These are phyloP conservation scores for Semaprochilodus insignis DNA, from an alignment of 2,797 vertebrate species.

Conservation along the genomic window DNA sequence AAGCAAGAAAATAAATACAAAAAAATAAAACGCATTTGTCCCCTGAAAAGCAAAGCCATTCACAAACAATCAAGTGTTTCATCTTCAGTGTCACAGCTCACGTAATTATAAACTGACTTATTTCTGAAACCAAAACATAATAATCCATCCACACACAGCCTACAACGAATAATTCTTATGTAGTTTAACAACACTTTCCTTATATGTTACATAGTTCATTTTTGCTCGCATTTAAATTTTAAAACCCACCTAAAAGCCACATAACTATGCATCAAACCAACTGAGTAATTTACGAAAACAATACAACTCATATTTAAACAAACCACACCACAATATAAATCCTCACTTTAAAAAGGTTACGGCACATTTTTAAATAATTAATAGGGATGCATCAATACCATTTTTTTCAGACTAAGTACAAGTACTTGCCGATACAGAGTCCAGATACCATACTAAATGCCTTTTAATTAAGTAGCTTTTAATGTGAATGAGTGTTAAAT, in stretches of 20 bases:
- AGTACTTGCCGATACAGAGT: too few species aligned
- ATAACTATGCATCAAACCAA: too few species aligned
- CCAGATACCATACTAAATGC: too few species aligned
- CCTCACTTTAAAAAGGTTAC: neutral
- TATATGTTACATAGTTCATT: neutral
- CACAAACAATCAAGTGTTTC: slow-evolving; percentile 3
- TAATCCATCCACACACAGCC: neutral
- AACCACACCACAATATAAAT: neutral
- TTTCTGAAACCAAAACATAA: slow-evolving; percentile 4
- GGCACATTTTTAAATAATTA: neutral
- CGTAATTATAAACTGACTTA: neutral
- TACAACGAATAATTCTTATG: neutral
- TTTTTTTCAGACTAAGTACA: too few species aligned
- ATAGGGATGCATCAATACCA: too few species aligned
- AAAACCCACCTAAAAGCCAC: slow-evolving; percentile 13
- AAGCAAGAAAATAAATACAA: slow-evolving; percentile 38
- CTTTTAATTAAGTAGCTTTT: too few species aligned
- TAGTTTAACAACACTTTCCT: neutral
- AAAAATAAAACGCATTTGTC: slow-evolving; percentile 29
- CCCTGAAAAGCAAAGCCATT: slow-evolving; percentile 37
- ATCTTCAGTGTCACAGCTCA: slow-evolving; percentile 11
- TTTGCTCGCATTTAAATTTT: neutral
- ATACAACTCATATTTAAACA: neutral
- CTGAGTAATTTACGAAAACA: neutral
- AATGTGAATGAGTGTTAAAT: too few species aligned